Percentiles rank a stretch among this genome's conserved stretches.
These are phyloP conservation scores for Sialia sialis DNA, from an alignment of 2,113 vertebrate species.

Conservation along the genomic window DNA sequence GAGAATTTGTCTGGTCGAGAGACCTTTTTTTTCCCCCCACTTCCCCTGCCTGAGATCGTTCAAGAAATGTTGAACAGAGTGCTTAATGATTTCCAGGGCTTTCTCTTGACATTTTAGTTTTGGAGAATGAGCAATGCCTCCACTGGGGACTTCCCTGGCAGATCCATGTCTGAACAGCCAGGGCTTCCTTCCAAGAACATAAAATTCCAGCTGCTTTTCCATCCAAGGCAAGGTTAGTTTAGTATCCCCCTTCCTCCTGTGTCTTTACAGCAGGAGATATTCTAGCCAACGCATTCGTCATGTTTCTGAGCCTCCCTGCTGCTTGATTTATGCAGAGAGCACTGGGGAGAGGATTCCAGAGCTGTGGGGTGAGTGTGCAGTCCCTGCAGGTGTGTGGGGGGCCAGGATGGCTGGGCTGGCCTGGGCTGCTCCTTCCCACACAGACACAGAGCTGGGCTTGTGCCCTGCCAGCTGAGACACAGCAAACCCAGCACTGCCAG, in stretches of 20 bases:
- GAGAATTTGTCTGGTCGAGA: neutral
- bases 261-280: constrained; percentile 59
- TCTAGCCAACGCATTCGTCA: constrained; percentile 71
- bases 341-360: neutral
- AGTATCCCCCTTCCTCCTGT: constrained; percentile 56
- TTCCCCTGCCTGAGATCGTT: neutral
- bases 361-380: neutral
- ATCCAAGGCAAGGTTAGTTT: constrained; percentile 70
- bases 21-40: neutral
- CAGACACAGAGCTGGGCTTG: neutral
- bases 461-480: fast-evolving
- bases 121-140: constrained; percentile 58
- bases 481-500: fast-evolving
- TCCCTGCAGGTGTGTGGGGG: neutral
- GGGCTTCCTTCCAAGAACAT: constrained; percentile 72
- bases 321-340: constrained; percentile 67
- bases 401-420: neutral
- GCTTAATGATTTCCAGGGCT: constrained; percentile 62
- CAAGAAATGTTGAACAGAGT: constrained; percentile 56
- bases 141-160: constrained; percentile 68
- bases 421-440: neutral
- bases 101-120: constrained; percentile 47
- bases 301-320: constrained; percentile 69
- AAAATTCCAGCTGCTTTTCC: constrained; percentile 69
- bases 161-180: constrained; percentile 56